A percentile compares a stretch with the other conserved stretches of the same genome.
phyloP scores from a whole-genome alignment of 2,797 vertebrate species.

The Sebastes melanostomus region DNA sequence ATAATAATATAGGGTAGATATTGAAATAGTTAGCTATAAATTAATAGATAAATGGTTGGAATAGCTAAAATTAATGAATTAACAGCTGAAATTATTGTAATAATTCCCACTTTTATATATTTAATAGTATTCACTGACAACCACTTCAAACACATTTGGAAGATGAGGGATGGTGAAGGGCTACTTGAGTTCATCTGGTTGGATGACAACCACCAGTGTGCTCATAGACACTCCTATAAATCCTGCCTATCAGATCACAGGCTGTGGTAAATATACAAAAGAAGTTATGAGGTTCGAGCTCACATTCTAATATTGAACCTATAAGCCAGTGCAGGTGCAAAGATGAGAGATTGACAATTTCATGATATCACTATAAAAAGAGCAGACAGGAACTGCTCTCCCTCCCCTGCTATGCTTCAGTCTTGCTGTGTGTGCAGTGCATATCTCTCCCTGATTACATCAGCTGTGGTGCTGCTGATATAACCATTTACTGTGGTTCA shows the following conservation, averaged over 20 bases:
- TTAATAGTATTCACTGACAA: background rate
- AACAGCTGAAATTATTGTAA: background rate
- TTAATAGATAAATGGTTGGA: background rate
- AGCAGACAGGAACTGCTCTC: constrained; percentile 24
- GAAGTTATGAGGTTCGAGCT: constrained; percentile 4
- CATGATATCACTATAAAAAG: constrained; percentile 33
- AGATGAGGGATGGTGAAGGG: background rate
- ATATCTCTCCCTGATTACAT: constrained; percentile 57
- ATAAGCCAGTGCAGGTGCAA: constrained; percentile 44
- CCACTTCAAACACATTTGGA: background rate
- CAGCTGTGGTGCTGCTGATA: constrained; percentile 43
- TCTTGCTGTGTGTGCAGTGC: constrained; percentile 48
- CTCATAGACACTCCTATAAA: background rate
- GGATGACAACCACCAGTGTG: background rate
- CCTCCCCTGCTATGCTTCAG: constrained; percentile 35
- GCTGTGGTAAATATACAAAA: constrained; percentile 26
- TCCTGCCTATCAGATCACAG: background rate
- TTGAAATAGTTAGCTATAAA: background rate
- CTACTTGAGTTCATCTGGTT: background rate
- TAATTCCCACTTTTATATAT: background rate
- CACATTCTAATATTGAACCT: constrained; percentile 15
- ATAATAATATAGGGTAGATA: background rate
- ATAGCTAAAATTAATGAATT: background rate
- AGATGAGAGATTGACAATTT: constrained; percentile 49
- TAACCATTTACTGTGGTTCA: constrained; percentile 45